Evolutionary conservation across 2,113 vertebrate species (phyloP).

Genomic region (Charadrius vociferus): DNA sequence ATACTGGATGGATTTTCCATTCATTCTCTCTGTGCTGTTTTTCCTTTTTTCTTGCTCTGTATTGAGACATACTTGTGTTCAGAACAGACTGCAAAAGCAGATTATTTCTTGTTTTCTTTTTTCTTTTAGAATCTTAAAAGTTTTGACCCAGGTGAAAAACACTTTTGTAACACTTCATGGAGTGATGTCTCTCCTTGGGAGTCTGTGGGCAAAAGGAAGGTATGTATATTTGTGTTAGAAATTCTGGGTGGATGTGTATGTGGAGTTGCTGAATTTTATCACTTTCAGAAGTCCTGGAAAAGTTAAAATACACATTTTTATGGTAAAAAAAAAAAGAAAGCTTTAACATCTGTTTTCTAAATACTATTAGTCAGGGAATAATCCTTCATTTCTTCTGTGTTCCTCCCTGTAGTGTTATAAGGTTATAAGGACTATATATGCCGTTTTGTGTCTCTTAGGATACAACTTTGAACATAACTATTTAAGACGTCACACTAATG

Average conservation of each 20-base stretch:
- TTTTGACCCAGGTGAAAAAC: conserved; percentile 82
- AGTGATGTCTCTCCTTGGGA: conserved; percentile 82
- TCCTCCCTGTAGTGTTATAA: not conserved
- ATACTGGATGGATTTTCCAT: not conserved
- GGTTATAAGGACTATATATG: not conserved
- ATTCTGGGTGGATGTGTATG: rapidly evolving
- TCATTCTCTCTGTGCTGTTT: not conserved
- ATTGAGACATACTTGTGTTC: not conserved
- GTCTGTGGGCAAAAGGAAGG: conserved; percentile 76
- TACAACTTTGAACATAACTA: not conserved
- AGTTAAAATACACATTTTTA: not conserved
- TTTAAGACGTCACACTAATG: not conserved
- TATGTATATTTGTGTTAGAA: conserved; percentile 52
- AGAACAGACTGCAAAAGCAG: not conserved
- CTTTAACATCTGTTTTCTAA: not conserved
- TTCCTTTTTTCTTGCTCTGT: not conserved
- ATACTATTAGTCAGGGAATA: not conserved
- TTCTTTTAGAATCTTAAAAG: conserved; percentile 74
- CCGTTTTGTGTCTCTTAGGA: not conserved
- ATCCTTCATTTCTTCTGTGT: not conserved
- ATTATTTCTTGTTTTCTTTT: not conserved
- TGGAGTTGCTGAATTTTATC: not conserved
- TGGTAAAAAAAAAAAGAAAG: not conserved
- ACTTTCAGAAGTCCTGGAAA: not conserved
- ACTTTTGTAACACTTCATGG: conserved; percentile 82